Evolutionary conservation across 2,797 vertebrate genomes (phyloP), one percentile per base, ranked within the genome.

Genomic region (Crenichthys baileyi): DNA sequence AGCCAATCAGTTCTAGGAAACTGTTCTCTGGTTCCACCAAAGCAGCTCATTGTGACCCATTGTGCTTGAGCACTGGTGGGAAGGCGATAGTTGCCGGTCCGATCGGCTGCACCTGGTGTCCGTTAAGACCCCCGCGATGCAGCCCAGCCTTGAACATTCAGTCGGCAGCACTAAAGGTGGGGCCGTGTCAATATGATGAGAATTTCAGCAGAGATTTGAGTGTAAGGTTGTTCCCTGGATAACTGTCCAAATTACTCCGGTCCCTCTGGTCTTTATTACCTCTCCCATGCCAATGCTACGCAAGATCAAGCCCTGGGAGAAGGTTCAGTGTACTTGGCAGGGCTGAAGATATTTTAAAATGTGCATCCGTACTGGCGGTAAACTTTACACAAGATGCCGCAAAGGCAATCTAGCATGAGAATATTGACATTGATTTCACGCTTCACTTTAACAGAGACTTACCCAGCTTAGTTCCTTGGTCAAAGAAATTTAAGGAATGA

Each of bases 1-100:
- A 93, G 91, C 88, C 89, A 91, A 91, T 93, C 92, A 92, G 87
- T 92, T 92, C 75, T 18, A 85, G 88, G 90, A 91, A 92, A 84
- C 81, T 74, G 53, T 84, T 86, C 80, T 88, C 86, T 85, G 82
- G 85, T 87, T 87, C 84, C 87, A 89, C 81, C 88, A 73, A 85
- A 89, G 88, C 89, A 84, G 89, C 88, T 84, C 82, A 85, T 88
- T 89, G 90, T 85, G 86, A 92, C 85, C 91, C 90, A 89, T 76
- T 88, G 89, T 83, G 48, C 87, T 85, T 78, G 85, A 91, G 87
- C 68, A 50, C 82, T 89, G 87, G 88, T 90, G 88, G 85, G 90
- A 84, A 87, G 87, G 87, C 89, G 78, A 81, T 29, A 72, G 88
- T 86, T 89, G 85, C 83, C 83, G 90, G 91, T 91, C 84, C 91